Percentiles rank a stretch among this genome's conserved stretches.
Evolutionary conservation across 2,113 vertebrate species (phyloP).

Genomic region (Hiodon tergisus): DNA sequence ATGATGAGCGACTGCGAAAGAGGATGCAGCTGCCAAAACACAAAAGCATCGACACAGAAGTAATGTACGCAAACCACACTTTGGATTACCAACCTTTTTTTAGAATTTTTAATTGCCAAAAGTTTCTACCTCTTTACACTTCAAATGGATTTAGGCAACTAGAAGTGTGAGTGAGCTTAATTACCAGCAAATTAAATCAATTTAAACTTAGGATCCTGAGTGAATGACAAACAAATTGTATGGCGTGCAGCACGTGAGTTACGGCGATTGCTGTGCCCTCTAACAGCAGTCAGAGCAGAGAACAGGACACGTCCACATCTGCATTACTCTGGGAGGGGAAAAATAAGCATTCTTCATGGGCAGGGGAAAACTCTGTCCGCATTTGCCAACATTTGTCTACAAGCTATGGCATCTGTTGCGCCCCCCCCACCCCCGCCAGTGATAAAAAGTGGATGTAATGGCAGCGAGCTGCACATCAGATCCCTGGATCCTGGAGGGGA

Average conservation of each 20-base stretch:
- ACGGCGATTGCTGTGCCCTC: background rate
- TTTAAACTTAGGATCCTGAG: conserved; percentile 7
- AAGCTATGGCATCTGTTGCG: no score
- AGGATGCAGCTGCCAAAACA: conserved; percentile 18
- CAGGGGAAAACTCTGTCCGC: no score
- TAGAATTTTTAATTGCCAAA: conserved; percentile 39
- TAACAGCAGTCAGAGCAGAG: no score
- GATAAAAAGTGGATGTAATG: no score
- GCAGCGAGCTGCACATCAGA: no score
- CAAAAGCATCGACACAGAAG: conserved; percentile 23
- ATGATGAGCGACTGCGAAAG: conserved; percentile 23
- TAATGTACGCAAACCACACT: conserved; percentile 15
- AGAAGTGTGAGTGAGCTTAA: conserved; percentile 23
- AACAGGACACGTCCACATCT: no score
- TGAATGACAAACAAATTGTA: background rate
- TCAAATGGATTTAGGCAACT: conserved; percentile 44
- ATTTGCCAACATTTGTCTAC: no score
- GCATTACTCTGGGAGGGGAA: no score
- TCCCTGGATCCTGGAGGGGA: no score
- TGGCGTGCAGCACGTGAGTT: background rate
- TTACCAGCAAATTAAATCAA: conserved; percentile 34
- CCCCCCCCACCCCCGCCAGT: no score
- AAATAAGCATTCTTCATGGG: no score
- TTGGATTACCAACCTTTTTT: conserved; percentile 27
- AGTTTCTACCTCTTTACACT: conserved; percentile 39